Base-by-base conservation (phyloP, 1,140 invertebrate genomes). In the Drosophila kepulauana region DNA sequence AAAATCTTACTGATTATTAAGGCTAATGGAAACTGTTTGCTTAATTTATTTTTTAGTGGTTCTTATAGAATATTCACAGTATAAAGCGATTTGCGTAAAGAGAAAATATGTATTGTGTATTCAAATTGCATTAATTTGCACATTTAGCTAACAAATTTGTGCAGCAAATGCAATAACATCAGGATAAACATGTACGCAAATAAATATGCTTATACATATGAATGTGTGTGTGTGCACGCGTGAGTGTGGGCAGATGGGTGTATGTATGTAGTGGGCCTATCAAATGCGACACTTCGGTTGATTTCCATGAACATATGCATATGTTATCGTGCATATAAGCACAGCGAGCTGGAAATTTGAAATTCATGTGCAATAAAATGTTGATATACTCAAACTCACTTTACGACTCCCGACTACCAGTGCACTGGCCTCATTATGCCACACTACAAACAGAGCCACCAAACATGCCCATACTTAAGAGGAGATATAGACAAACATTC, bases 361-460 rank as follows among this genome's bases (percentile, higher is more conserved):
- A 70, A 85, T 81, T 77, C 58, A 78, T 78, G 79, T 78, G 66
- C 75, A 75, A 75, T 81, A 70, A 73, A 79, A 84, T 61, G 62
- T 74, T 77, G 74, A 73, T 85, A 61, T 41, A 25, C 35, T 72
- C 8, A 38, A 38, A 38, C 35, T 10, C 35, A 10, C 35, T 38
- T 38, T 10, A 10, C 35, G 2, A 10, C 30, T 33, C 30, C 33
- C 33, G 33, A 33, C 33, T 1, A 10, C 35, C 7, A 10, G 10
- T 38, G 35, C 35, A 38, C 35, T 38, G 61, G 13, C 62, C 68
- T 80, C 73, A 84, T 84, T 80, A 84, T 57, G 56, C 65, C 41
- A 46, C 49, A 66, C 65, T 38, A 49, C 30, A 54, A n/a, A 54
- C 13, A 33, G 5, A 54, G 2, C n/a, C 20, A 33, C 11, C 20